phyloP scores from a whole-genome alignment of 2,113 vertebrate genomes.

The Hiodon alosoides region DNA sequence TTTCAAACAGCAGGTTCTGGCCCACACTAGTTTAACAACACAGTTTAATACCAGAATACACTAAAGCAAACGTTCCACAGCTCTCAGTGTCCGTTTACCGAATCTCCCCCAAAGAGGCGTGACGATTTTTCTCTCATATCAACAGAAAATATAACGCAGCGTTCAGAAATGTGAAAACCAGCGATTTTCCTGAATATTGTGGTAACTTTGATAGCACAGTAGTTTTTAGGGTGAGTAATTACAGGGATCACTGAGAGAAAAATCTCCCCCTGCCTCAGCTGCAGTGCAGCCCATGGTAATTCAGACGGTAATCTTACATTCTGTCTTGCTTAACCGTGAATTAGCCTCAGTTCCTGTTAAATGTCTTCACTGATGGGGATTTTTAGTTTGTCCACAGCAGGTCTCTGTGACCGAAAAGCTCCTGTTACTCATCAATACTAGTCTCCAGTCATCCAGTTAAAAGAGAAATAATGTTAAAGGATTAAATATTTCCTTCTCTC shows the following conservation, averaged over 20 bases:
- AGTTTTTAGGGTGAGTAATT: conserved; percentile 8
- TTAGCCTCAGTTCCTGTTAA: conserved; percentile 25
- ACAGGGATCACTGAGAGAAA: neutral
- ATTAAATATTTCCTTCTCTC: no score
- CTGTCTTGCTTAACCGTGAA: conserved; percentile 20
- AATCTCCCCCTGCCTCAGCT: neutral
- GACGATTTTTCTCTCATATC: no score
- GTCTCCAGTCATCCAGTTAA: no score
- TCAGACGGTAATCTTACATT: conserved; percentile 22
- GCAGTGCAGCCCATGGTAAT: neutral
- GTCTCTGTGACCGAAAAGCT: conserved; percentile 11
- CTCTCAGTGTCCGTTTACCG: no score
- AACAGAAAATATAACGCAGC: neutral
- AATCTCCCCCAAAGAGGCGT: no score
- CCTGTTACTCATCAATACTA: conserved; percentile 32
- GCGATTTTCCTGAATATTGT: neutral
- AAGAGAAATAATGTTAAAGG: no score
- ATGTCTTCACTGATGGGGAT: conserved; percentile 27
- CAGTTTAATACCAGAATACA: no score
- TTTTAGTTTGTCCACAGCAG: neutral
- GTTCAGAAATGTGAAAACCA: no score
- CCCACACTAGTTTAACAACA: no score
- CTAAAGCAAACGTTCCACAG: no score
- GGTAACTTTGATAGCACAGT: neutral
- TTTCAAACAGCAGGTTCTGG: no score